Evolutionary conservation across 1,140 invertebrate genomes (phyloP).

Genomic region (Drosophila kanapiae): DNA sequence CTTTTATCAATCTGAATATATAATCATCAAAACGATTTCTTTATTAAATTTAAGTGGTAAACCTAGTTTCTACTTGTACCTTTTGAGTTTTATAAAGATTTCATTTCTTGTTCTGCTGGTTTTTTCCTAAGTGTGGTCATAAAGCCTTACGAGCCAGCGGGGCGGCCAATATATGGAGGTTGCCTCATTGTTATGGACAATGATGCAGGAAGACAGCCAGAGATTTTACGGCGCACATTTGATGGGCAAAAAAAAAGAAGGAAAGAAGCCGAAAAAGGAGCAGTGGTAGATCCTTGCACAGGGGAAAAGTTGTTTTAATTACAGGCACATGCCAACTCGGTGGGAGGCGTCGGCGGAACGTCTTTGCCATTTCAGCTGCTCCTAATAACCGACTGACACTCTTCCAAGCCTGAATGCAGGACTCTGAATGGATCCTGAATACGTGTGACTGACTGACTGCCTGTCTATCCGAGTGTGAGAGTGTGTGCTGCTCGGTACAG

Average conservation of each 20-base stretch:
- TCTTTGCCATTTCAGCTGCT: constrained; percentile 46
- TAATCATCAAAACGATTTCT: neutral
- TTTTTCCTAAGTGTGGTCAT: constrained; percentile 29
- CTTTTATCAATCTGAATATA: neutral
- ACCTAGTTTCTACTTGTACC: neutral
- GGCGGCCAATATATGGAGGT: constrained; percentile 5
- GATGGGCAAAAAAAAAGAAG: constrained; percentile 29
- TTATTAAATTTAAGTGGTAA: neutral
- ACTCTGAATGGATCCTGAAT: constrained; percentile 10
- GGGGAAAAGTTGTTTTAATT: constrained; percentile 69
- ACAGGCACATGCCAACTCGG: constrained; percentile 40
- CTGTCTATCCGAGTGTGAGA: constrained; percentile 2
- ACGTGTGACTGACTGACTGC: constrained; percentile 14
- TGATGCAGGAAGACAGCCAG: constrained; percentile 56
- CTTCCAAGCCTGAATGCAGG: constrained; percentile 28
- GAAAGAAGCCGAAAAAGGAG: neutral
- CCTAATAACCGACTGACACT: constrained; percentile 50
- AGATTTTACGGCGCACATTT: constrained; percentile 55
- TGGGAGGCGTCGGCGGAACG: constrained; percentile 5
- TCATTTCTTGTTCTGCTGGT: fast-evolving
- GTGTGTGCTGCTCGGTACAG: constrained; percentile 39
- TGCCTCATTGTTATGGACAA: constrained; percentile 73
- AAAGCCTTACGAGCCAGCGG: constrained; percentile 60
- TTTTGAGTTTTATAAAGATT: neutral
- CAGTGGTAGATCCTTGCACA: constrained; percentile 12